Base-by-base conservation (phyloP, 2,888 invertebrate species). In the Nemotelus nigrinus region DNA sequence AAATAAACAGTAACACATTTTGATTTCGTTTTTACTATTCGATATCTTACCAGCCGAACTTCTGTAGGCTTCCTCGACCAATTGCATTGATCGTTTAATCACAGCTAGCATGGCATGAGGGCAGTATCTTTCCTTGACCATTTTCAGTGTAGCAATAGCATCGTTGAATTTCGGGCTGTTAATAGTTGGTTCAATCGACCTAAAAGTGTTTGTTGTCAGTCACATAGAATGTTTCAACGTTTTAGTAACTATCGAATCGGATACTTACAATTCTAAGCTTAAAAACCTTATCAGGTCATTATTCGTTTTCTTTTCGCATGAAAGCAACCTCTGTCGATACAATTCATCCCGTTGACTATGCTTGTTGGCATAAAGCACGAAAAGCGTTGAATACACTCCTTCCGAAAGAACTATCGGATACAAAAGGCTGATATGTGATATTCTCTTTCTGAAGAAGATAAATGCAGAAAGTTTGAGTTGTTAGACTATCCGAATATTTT, bases 301-400 rank as follows among this genome's bases (percentile, higher is more conserved):
- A 77, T 87, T 83, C 10, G 80, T 82, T 41, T 85, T 81, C 70
- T 85, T 86, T 75, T 86, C 85, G n/a, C 84, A 84, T 77, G 83
- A 82, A 48, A 85, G 82, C 3, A 87, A 67, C 78, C 86, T 85
- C 58, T 86, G 86, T 2, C 86, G 82, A 80, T 87, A 87, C 72
- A 86, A 81, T 80, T 87, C 87, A 80, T 87, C 87, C 77, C 86
- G 86, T 67, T 83, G 83, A 70, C 85, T 85, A 77, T 85, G 85
- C 80, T 87, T 87, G 78, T 86, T 87, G 5, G 87, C 87, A 78
- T 87, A 87, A 3, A 87, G 80, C 1, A 87, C 86, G 81, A 87
- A 87, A 3, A 87, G 82, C 0, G 85, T 86, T 44, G 87, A 87
- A 80, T 87, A 87, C 44, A 87, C 85, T 39, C 86, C 85, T 75